phyloP scores from a whole-genome alignment of 2,113 vertebrate genomes.

The Rafetus swinhoei region DNA sequence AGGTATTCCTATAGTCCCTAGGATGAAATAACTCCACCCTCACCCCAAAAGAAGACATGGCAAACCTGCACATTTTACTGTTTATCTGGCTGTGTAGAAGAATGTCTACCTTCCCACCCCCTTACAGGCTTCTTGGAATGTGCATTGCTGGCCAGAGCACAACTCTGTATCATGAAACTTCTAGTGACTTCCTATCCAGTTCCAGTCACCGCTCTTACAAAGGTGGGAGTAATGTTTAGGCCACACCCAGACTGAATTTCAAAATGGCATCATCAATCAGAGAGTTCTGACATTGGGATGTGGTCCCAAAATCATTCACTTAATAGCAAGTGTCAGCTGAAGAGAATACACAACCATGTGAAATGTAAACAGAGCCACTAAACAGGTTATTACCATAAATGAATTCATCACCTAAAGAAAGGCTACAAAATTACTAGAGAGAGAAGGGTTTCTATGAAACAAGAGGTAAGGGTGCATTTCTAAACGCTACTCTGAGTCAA shows the following conservation, averaged over 20 bases:
- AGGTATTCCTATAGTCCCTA: no score
- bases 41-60: no score
- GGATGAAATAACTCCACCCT: no score
- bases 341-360: neutral
- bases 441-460: neutral
- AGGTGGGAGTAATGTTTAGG: no score
- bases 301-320: neutral
- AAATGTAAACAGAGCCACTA: neutral
- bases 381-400: neutral
- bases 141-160: no score
- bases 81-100: no score
- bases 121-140: no score
- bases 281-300: neutral
- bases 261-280: neutral
- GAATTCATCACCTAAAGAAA: neutral
- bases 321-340: neutral
- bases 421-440: neutral
- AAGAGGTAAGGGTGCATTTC: neutral
- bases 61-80: no score
- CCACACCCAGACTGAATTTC: neutral
- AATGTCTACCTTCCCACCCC: no score
- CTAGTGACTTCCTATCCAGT: no score
- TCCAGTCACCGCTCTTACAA: no score
- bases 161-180: no score
- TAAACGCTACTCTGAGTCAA: neutral